Base-by-base conservation (phyloP, 1,140 invertebrate genomes). In the Cheumatopsyche charites region DNA sequence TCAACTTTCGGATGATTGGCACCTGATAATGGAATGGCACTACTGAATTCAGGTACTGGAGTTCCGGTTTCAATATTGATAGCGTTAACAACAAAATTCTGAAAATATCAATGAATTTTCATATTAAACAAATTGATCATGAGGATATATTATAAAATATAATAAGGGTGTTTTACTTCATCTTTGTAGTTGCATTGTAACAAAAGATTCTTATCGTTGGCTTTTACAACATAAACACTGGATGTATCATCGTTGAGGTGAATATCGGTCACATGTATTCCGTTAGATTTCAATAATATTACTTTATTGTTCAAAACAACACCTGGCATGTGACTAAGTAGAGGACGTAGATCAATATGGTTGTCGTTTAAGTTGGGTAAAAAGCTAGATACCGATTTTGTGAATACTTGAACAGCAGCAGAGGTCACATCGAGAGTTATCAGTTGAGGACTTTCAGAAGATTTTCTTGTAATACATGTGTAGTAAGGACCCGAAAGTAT, bases 401-500 rank as follows among this genome's bases (percentile, higher is more conserved):
- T 81, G 58, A 84, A 79, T 3, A 85, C 74, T 61, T 83, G 78
- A 9, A 83, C 73, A 2, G 78, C 79, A 67, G 82, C 79, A 2
- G 83, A 80, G 6, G 82, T 82, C 0, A 87, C 79, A 74, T 87
- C 85, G 11, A 87, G 62, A 0, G 85, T 83, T 0, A 87, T 78
- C 1, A 87, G 75, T 21, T 84, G 79, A 41, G 82, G 79, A 12
- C 78, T 82, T 1, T 79, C 84, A 76, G 75, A 73, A 29, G 55
- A 76, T 25, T 82, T 81, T 1, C 82, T 83, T 29, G 84, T 85
- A 12, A 89, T 74, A 74, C 91, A 92, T 9, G 85, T 86, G 77
- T 87, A 89, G 78, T 88, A 89, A 19, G 87, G 87, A n/a, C 85
- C 84, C 55, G 86, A 85, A 49, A 90, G 75, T 9, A 88, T 77